Evolutionary conservation across 2,888 invertebrate genomes (phyloP), one percentile per base, ranked within the genome.

Genomic region (Arrhopalites spinosus): DNA sequence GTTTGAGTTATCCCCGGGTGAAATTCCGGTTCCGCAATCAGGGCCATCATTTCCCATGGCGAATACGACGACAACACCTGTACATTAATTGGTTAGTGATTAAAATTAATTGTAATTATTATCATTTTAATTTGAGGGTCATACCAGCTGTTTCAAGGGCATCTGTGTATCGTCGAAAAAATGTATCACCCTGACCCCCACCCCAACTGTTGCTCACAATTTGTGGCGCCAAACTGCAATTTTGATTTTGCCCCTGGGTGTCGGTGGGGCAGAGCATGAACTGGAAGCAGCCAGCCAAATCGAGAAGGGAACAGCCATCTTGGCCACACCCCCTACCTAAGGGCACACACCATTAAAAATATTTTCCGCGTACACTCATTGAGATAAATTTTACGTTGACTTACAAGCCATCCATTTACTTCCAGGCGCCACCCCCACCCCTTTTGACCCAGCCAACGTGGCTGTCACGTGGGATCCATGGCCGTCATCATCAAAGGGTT

Each of bases 131-230:
- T n/a, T n/a, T n/a, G n/a, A n/a, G n/a, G n/a, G n/a, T n/a, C n/a
- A 36, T 36, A 3, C 36, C 36, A 7, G 36, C 36, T 36, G 36
- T 11, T 36, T 36, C 36, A 3, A 36, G 11, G 11, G 36, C 36
- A 36, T 36, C 36, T 11, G 11, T 36, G 11, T 36, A 36, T 36
- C 36, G 36, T 7, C 36, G 3, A 11, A 36, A 36, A 36, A 36
- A 36, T 11, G 3, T 30, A 20, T 63, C 45, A 50, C 68, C 68
- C 50, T 66, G 70, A 50, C 66, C 70, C 43, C 73, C 73, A 25
- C 77, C 77, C 74, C 74, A 77, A 53, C 59, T 64, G 50, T 74
- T 77, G 59, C 66, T 69, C 29, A 71, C 74, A 13, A 74, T 23
- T 56, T 74, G 45, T 30, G 77, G 77, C 8, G 77, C 77, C 47